phyloP scores from a whole-genome alignment of 2,888 invertebrate species.

The Cyaniris semiargus region DNA sequence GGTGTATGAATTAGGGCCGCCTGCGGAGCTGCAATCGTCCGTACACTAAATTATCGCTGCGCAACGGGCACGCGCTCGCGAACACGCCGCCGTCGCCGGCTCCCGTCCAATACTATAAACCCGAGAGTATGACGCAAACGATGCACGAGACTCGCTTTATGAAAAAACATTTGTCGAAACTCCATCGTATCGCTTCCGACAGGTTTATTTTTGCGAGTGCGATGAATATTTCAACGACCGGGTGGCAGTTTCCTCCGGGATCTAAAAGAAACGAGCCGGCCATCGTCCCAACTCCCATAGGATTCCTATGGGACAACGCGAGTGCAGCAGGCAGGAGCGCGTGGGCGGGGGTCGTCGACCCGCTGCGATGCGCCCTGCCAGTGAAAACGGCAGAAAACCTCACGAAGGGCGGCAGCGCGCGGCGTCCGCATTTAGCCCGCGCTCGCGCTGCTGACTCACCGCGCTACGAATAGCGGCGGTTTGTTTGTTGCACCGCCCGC shows the following conservation, averaged over 20 bases:
- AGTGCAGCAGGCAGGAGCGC: slow-evolving; percentile 62
- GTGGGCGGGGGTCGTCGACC: slow-evolving; percentile 77
- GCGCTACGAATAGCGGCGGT: slow-evolving; percentile 75
- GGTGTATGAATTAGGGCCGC: slow-evolving; percentile 56
- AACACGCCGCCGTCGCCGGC: slow-evolving; percentile 41
- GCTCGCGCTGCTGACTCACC: slow-evolving; percentile 76
- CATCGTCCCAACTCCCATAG: neutral
- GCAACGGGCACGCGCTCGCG: slow-evolving; percentile 45
- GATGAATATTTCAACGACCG: neutral
- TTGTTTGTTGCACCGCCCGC: slow-evolving; percentile 78
- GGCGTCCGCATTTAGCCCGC: slow-evolving; percentile 78
- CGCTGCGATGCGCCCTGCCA: slow-evolving; percentile 66
- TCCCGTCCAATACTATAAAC: slow-evolving; percentile 40
- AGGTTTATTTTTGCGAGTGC: neutral
- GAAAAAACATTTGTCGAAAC: slow-evolving; percentile 2
- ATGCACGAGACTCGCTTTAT: slow-evolving; percentile 25
- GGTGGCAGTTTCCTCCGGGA: neutral
- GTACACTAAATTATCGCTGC: slow-evolving; percentile 53
- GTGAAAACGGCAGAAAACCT: slow-evolving; percentile 74
- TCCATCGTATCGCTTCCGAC: slow-evolving; percentile 10
- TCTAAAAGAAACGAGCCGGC: neutral
- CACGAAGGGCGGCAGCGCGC: slow-evolving; percentile 75
- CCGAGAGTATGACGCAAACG: slow-evolving; percentile 32
- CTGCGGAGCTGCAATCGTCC: slow-evolving; percentile 56
- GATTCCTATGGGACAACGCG: slow-evolving; percentile 41